Conservation (phyloP, 2,888 invertebrate species). For the Acleris emargana region DNA sequence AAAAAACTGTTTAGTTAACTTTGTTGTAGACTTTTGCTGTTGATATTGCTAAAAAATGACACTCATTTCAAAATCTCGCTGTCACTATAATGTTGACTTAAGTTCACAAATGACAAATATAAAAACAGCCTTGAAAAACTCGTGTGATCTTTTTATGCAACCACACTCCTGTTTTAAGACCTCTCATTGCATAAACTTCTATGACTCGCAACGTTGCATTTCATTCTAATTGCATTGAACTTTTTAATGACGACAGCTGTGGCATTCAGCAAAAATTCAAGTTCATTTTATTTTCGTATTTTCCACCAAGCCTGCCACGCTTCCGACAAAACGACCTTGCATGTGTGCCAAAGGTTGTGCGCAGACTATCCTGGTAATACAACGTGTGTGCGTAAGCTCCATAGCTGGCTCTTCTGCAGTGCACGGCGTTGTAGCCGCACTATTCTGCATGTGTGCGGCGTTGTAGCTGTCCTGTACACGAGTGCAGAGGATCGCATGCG, state of each 20-base stretch:
- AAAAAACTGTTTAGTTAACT: too few species aligned
- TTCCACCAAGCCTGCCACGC: background rate
- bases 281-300: background rate
- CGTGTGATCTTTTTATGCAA: too few species aligned
- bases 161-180: too few species aligned
- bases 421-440: conserved; percentile 5
- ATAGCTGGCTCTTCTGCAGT: background rate
- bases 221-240: background rate
- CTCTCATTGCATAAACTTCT: too few species aligned
- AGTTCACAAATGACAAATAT: too few species aligned
- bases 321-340: conserved; percentile 13
- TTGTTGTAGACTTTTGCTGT: too few species aligned
- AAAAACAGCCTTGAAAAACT: too few species aligned
- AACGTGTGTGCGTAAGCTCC: background rate
- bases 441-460: background rate
- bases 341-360: conserved; percentile 14
- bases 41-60: too few species aligned
- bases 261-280: background rate
- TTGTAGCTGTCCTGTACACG: conserved; percentile 12
- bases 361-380: background rate
- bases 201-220: background rate
- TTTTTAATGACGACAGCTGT: background rate
- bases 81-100: too few species aligned
- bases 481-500: conserved; percentile 32
- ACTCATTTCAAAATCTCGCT: too few species aligned